Evolutionary conservation across 2,113 vertebrate genomes (phyloP).

Genomic region (Coptodon bakossiorum): DNA sequence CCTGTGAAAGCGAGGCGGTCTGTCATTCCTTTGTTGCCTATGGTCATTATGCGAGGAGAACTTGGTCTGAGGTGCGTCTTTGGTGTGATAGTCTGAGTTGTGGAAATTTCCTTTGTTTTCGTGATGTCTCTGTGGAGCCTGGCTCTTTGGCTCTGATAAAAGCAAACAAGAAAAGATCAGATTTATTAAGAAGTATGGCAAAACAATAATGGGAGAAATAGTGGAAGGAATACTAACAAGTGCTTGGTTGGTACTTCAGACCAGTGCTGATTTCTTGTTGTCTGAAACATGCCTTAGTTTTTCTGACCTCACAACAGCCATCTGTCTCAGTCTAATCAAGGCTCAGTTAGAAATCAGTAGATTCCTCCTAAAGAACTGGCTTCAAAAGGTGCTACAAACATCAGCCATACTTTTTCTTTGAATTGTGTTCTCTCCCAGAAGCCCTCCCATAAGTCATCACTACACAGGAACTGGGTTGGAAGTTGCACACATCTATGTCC

Average conservation of each 20-base stretch:
- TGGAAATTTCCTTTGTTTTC: conserved; percentile 68
- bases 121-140: conserved; percentile 70
- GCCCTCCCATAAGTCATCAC: background rate
- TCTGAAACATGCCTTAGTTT: background rate
- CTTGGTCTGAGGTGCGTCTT: conserved; percentile 75
- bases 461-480: background rate
- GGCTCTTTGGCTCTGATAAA: conserved; percentile 82
- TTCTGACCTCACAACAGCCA: background rate
- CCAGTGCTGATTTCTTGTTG: background rate
- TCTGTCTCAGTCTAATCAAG: background rate
- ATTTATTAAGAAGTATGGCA: background rate
- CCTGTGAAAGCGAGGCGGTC: conserved; percentile 89
- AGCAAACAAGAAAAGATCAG: background rate
- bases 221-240: background rate
- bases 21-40: conserved; percentile 82
- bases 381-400: background rate
- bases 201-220: background rate
- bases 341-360: background rate
- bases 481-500: background rate
- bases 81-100: conserved; percentile 75
- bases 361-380: background rate
- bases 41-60: conserved; percentile 78
- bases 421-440: background rate
- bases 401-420: background rate
- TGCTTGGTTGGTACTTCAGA: background rate